Evolutionary conservation across 2,797 vertebrate genomes (phyloP).

Genomic region (Aplochiton taeniatus): DNA sequence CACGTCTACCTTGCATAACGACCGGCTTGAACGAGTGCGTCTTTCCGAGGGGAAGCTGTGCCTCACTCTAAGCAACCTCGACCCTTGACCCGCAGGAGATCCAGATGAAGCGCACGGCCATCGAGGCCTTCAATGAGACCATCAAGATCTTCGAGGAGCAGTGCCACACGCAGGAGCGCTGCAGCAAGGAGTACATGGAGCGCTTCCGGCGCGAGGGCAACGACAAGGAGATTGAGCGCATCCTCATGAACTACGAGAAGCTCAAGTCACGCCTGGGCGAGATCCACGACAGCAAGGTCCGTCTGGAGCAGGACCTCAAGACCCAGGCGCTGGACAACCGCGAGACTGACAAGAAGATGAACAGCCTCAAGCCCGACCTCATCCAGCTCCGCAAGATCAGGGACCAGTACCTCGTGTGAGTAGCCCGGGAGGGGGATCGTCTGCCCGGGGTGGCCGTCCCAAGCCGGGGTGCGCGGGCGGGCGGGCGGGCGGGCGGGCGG

Average conservation of each 20-base stretch:
- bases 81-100: too few relatives aligned
- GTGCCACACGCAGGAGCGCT: slow-evolving; percentile 87
- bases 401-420: slow-evolving; percentile 96
- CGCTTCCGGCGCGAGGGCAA: slow-evolving; percentile 83
- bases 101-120: slow-evolving; percentile 96
- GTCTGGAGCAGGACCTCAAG: slow-evolving; percentile 94
- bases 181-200: slow-evolving; percentile 88
- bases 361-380: slow-evolving; percentile 95
- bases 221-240: slow-evolving; percentile 88
- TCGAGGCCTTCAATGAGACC: slow-evolving; percentile 97
- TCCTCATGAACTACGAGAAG: slow-evolving; percentile 95
- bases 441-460: too few relatives aligned
- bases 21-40: too few relatives aligned
- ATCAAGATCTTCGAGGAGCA: slow-evolving; percentile 99
- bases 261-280: slow-evolving; percentile 93
- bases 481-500: too few relatives aligned
- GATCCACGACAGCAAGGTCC: slow-evolving; percentile 93
- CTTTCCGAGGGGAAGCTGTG: too few relatives aligned
- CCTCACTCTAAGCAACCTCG: too few relatives aligned
- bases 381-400: slow-evolving; percentile 95
- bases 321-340: slow-evolving; percentile 93
- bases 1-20: too few relatives aligned
- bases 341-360: slow-evolving; percentile 97
- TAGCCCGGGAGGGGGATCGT: too few relatives aligned
- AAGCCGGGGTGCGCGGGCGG: too few relatives aligned